phyloP scores from a whole-genome alignment of 2,113 vertebrate genomes.

The Sinocyclocheilus anshuiensis region DNA sequence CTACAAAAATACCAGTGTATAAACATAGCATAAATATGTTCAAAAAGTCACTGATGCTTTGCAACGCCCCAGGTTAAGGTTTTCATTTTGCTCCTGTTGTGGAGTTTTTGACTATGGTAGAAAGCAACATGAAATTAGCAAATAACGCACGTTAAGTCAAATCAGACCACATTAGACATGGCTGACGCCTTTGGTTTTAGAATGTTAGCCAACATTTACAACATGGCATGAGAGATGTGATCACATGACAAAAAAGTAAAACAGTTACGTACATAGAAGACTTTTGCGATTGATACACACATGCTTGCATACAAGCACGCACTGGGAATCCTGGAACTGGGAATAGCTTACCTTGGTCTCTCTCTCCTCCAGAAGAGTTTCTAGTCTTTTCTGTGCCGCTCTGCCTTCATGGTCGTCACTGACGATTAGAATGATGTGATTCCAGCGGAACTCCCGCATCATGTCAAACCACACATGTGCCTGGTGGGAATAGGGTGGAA shows the following conservation, averaged over 20 bases:
- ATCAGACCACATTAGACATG: constrained; percentile 91
- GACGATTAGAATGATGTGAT: constrained; percentile 96
- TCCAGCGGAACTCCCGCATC: constrained; percentile 98
- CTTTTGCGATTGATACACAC: constrained; percentile 65
- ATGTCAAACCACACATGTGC: constrained; percentile 98
- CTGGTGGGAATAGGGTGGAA: constrained; percentile 97
- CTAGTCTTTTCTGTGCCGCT: constrained; percentile 95
- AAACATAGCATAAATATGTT: background rate
- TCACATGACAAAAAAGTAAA: constrained; percentile 85
- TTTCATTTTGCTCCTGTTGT: constrained; percentile 86
- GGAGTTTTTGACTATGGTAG: constrained; percentile 94
- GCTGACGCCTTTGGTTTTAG: constrained; percentile 85
- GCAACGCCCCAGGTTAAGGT: constrained; percentile 94
- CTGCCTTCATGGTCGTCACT: constrained; percentile 97
- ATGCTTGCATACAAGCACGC: constrained; percentile 51
- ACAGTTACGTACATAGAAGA: constrained; percentile 86
- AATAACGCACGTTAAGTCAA: constrained; percentile 90
- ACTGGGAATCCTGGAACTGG: background rate
- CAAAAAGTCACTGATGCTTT: constrained; percentile 79
- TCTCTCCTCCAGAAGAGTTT: constrained; percentile 95
- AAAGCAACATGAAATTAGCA: constrained; percentile 98
- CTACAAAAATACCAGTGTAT: constrained; percentile 23
- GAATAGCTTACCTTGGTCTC: constrained; percentile 93
- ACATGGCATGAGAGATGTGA: constrained; percentile 91
- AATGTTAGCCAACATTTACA: constrained; percentile 91